A percentile compares a stretch with the other conserved stretches of the same genome.
phyloP scores from a whole-genome alignment of 2,113 vertebrate species.

The Heterocephalus glaber region DNA sequence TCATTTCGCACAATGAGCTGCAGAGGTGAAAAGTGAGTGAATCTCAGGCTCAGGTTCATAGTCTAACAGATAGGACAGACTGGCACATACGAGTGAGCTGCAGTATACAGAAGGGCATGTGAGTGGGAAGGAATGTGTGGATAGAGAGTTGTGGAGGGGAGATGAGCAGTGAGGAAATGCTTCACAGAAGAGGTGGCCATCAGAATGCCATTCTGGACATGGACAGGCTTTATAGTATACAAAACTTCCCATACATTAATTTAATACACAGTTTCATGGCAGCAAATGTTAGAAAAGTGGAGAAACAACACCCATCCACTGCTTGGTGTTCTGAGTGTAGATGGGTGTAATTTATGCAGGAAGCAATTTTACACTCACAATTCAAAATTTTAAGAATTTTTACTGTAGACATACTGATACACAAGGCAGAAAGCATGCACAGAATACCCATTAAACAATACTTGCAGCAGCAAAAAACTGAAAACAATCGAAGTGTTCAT shows the following conservation, averaged over 20 bases:
- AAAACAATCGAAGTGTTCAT: not conserved
- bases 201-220: not conserved
- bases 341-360: not conserved
- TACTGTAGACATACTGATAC: not conserved
- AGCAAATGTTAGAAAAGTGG: not conserved
- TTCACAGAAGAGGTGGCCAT: not conserved
- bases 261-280: not conserved
- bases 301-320: not conserved
- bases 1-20: not conserved
- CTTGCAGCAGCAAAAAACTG: not conserved
- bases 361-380: not conserved
- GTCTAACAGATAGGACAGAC: not conserved
- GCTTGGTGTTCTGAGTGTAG: not conserved
- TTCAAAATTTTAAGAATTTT: not conserved
- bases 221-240: not conserved
- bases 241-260: not conserved
- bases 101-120: rapidly evolving
- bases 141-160: not conserved
- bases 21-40: not conserved
- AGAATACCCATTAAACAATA: not conserved
- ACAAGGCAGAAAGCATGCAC: not conserved
- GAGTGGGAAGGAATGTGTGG: not conserved
- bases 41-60: not conserved
- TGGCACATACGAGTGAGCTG: rapidly evolving
- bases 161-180: not conserved